phyloP scores from a whole-genome alignment of 2,888 invertebrate species.

The Conomelus anceps region DNA sequence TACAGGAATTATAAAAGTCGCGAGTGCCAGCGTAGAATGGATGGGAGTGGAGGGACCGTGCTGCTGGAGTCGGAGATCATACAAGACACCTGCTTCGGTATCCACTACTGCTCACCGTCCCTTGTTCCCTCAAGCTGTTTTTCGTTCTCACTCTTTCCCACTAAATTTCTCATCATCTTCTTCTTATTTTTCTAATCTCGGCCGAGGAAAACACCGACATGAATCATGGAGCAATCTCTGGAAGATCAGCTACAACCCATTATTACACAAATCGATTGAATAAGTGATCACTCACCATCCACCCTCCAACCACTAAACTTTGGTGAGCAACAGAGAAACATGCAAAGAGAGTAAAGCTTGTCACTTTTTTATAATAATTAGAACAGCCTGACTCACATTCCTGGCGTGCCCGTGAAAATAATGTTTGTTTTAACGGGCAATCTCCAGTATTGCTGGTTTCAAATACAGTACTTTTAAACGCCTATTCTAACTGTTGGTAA shows the following conservation, averaged over 20 bases:
- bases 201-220: background rate
- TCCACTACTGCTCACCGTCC: background rate
- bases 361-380: background rate
- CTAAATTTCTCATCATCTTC: background rate
- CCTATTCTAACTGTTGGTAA: too few relatives aligned
- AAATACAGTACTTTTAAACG: too few relatives aligned
- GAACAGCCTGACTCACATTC: background rate
- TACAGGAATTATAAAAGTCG: background rate
- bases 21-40: background rate
- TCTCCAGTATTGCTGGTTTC: background rate
- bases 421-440: background rate
- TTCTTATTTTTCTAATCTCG: background rate
- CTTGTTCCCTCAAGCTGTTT: background rate
- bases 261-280: background rate
- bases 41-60: background rate
- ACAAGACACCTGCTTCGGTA: background rate
- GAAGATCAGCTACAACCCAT: background rate
- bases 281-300: background rate
- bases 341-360: background rate
- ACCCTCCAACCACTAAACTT: background rate
- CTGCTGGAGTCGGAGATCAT: background rate
- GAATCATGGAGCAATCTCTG: background rate
- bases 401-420: background rate
- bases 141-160: background rate
- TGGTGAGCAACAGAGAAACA: background rate